phyloP scores from a whole-genome alignment of 2,888 invertebrate genomes.

The Aelia acuminata region DNA sequence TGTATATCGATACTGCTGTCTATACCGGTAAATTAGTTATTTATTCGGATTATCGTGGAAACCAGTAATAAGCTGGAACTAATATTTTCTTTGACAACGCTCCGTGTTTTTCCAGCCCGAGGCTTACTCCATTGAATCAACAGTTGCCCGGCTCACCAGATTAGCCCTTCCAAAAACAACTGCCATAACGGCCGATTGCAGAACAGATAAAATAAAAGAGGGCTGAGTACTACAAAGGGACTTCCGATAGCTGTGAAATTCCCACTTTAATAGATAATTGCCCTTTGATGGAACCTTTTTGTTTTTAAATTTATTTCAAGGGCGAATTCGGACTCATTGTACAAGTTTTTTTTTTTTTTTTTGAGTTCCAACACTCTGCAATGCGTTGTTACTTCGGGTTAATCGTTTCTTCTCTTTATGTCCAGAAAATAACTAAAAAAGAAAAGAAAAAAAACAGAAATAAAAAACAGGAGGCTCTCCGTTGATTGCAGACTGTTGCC shows the following conservation, averaged over 20 bases:
- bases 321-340: neutral
- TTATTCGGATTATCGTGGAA: neutral
- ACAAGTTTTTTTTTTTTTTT: neutral
- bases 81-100: neutral
- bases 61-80: neutral
- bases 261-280: neutral
- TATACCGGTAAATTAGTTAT: neutral
- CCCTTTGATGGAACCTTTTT: neutral
- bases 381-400: neutral
- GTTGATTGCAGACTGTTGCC: constrained; percentile 27
- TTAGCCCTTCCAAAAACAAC: constrained; percentile 1
- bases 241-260: neutral
- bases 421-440: neutral
- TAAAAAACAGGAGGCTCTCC: neutral
- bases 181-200: neutral
- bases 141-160: neutral
- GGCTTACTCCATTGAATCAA: neutral
- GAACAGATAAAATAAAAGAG: neutral
- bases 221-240: neutral
- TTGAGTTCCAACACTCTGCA: neutral
- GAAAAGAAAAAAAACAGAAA: neutral
- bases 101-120: neutral
- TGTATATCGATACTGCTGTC: neutral
- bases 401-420: neutral
- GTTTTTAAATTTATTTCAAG: neutral